Conservation (phyloP, 2,797 vertebrate species). For the Tympanoctomys barrerae region DNA sequence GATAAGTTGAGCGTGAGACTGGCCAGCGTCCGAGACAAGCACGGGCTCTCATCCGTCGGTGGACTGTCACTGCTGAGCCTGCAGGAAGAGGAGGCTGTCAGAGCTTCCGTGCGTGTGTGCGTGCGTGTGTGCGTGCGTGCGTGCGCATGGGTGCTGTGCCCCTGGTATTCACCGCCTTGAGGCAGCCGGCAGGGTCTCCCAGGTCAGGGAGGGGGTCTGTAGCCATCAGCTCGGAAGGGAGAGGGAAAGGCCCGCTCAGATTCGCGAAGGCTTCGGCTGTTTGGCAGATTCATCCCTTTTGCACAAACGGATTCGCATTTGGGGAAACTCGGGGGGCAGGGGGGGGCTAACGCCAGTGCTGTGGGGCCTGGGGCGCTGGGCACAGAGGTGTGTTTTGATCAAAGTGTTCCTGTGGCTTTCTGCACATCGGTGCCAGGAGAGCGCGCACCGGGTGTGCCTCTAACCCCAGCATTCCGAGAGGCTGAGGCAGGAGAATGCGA, state of each 20-base stretch:
- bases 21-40: conserved; percentile 74
- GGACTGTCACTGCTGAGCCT: conserved; percentile 93
- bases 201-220: not conserved
- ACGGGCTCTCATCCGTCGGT: conserved; percentile 87
- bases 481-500: not conserved
- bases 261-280: not conserved
- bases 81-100: not conserved
- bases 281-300: not conserved
- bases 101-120: not conserved
- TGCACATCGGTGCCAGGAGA: fast-evolving
- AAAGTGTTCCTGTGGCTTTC: not conserved
- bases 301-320: not conserved
- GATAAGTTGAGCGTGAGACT: conserved; percentile 76
- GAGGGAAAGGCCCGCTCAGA: not conserved
- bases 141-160: too few species aligned
- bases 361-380: fast-evolving
- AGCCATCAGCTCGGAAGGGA: fast-evolving
- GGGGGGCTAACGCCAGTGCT: not conserved
- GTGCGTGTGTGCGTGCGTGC: fast-evolving
- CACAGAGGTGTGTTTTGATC: not conserved
- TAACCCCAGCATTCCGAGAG: not conserved
- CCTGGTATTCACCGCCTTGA: too few species aligned
- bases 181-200: too few species aligned
- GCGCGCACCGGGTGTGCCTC: not conserved
- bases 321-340: not conserved